A percentile compares a stretch with the other conserved stretches of the same genome.
Conservation (phyloP, 2,797 vertebrate genomes). For the Manis crassicaudata region DNA sequence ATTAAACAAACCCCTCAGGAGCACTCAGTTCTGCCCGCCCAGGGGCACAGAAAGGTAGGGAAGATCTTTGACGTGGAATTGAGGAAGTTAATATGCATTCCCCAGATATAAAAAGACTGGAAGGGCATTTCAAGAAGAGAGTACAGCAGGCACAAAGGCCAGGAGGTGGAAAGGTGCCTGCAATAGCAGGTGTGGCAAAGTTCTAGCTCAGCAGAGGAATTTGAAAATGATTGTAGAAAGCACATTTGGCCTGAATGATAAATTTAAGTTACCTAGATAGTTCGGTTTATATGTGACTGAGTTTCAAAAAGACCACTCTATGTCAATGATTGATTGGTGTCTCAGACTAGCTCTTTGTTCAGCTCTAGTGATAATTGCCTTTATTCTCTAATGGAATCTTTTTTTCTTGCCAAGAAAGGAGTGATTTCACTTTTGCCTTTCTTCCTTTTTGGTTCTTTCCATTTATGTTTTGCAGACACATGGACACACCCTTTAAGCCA, state of each 20-base stretch:
- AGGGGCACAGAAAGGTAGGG: neutral
- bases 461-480: constrained; percentile 40
- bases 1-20: neutral
- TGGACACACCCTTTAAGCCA: constrained; percentile 71
- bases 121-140: neutral
- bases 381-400: constrained; percentile 54
- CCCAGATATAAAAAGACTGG: neutral
- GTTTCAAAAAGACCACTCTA: constrained; percentile 1
- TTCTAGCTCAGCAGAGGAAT: constrained; percentile 21
- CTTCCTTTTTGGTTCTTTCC: constrained; percentile 56
- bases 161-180: neutral
- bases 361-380: neutral
- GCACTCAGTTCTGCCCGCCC: neutral
- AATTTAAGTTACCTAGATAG: constrained; percentile 31
- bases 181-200: neutral
- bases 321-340: constrained; percentile 18
- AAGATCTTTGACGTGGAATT: neutral
- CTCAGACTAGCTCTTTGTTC: constrained; percentile 47
- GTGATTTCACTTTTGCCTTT: constrained; percentile 55
- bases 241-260: neutral
- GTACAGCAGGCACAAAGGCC: neutral
- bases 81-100: neutral
- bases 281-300: constrained; percentile 1
- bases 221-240: constrained; percentile 25
- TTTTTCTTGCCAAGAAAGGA: constrained; percentile 58